phyloP scores from a whole-genome alignment of 2,888 invertebrate species.

The Perizoma affinitatum region DNA sequence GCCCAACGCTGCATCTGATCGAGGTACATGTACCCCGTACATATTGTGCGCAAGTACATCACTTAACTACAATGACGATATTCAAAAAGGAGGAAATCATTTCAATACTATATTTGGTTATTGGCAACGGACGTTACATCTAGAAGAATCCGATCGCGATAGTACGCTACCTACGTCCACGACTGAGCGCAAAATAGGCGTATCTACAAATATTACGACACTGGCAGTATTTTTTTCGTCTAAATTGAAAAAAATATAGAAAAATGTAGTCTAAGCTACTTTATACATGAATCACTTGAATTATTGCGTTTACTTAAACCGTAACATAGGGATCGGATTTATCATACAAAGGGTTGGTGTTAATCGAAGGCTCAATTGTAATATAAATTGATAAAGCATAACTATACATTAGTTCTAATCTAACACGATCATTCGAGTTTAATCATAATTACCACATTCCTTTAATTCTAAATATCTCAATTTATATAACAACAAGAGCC shows the following conservation, averaged over 20 bases:
- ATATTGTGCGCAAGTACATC: conserved; percentile 75
- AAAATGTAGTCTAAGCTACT: conserved; percentile 76
- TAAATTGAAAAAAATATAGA: conserved; percentile 78
- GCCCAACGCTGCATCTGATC: conserved; percentile 61
- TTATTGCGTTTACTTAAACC: conserved; percentile 77
- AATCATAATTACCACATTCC: conserved; percentile 31
- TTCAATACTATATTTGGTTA: conserved; percentile 76
- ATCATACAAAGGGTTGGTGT: conserved; percentile 47
- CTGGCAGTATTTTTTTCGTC: conserved; percentile 71
- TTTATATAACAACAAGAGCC: conserved; percentile 32
- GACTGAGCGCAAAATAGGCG: conserved; percentile 36
- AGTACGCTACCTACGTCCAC: conserved; percentile 42
- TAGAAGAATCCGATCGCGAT: conserved; percentile 58
- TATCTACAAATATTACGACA: conserved; percentile 50
- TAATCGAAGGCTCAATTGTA: conserved; percentile 36
- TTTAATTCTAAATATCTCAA: conserved; percentile 32
- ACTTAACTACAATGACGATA: conserved; percentile 74
- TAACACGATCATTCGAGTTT: conserved; percentile 36
- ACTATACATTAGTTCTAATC: conserved; percentile 28
- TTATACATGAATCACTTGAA: conserved; percentile 76
- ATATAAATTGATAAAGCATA: conserved; percentile 38
- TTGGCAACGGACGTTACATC: conserved; percentile 73
- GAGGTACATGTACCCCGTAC: conserved; percentile 26
- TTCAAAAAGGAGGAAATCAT: conserved; percentile 69
- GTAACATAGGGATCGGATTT: conserved; percentile 58